Evolutionary conservation across 2,797 vertebrate species (phyloP).

Genomic region (Megalops cyprinoides): DNA sequence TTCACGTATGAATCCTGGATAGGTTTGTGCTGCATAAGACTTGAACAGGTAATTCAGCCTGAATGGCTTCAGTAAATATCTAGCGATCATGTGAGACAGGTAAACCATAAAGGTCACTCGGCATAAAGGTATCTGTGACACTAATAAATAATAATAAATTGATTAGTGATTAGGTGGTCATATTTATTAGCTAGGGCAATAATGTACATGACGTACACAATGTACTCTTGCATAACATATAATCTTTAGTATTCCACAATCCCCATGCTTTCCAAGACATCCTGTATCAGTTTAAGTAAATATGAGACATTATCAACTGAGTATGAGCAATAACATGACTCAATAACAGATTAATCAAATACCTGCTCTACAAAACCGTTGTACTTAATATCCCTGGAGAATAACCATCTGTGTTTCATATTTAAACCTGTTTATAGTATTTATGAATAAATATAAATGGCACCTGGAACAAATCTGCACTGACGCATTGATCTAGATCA

Average conservation of each 20-base stretch:
- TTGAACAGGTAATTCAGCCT: no score
- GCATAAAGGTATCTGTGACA: no score
- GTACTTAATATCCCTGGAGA: slow-evolving; percentile 6
- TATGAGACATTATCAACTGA: background rate
- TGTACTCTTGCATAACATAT: no score
- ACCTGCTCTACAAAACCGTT: background rate
- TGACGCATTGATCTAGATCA: background rate
- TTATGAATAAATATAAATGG: slow-evolving; percentile 1
- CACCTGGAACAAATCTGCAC: background rate
- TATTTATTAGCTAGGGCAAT: no score
- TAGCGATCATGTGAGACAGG: no score
- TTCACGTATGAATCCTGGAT: no score
- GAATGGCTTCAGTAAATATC: no score
- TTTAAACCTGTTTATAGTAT: slow-evolving; percentile 14
- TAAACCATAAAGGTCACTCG: no score
- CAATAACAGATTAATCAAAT: slow-evolving; percentile 2
- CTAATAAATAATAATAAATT: no score
- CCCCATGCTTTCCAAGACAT: background rate
- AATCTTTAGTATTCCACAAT: background rate
- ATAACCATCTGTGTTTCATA: background rate
- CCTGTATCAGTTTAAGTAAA: background rate
- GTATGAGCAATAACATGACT: background rate
- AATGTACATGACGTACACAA: no score
- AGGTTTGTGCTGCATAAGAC: no score
- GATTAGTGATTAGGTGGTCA: no score